Evolutionary conservation across 2,113 vertebrate species (phyloP), one percentile per base, ranked within the genome.

Genomic region (Sinosuthora webbiana): DNA sequence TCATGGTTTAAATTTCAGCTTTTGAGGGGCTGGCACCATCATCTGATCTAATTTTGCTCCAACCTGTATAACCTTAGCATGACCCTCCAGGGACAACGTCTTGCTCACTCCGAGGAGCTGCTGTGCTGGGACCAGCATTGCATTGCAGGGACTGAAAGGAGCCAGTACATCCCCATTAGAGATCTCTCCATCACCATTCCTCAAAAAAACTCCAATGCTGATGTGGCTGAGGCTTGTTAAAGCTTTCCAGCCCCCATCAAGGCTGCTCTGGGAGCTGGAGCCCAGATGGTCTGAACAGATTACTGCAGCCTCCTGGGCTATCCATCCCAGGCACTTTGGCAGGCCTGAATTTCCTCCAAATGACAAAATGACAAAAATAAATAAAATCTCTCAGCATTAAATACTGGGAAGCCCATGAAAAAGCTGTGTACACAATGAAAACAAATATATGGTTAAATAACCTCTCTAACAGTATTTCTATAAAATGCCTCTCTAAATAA

Each of bases 381-480:
- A 97, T 93, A 79, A 92, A 94, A 90, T 94, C 78, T 86, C 91
- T 91, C 69, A 12, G 47, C 94, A 87, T 92, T 96, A 96, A 94
- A 92, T 75, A 83, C 82, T 2, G 63, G 73, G 67, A 87, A 88
- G 76, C 41, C 93, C 59, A 18, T 94, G 89, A 89, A 97, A 96
- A 96, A 95, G 95, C 87, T 96, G 92, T 95, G 93, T 94, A 96
- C 96, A 91, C 81, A 96, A 93, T 93, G 95, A 97, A 97, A 98
- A 95, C 97, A 98, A 98, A 98, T 95, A 98, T 83, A 95, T 95
- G 95, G 97, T 97, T 98, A 98, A 98, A 97, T 96, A 97, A 97
- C 87, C 87, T 94, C 96, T 97, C 95, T 89, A 95, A 96, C 95
- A 97, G 96, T 96, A 97, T 98, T 97, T 98, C 97, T 97, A 71